Base-by-base conservation (phyloP, 2,113 vertebrate species). In the Arenaria interpres region DNA sequence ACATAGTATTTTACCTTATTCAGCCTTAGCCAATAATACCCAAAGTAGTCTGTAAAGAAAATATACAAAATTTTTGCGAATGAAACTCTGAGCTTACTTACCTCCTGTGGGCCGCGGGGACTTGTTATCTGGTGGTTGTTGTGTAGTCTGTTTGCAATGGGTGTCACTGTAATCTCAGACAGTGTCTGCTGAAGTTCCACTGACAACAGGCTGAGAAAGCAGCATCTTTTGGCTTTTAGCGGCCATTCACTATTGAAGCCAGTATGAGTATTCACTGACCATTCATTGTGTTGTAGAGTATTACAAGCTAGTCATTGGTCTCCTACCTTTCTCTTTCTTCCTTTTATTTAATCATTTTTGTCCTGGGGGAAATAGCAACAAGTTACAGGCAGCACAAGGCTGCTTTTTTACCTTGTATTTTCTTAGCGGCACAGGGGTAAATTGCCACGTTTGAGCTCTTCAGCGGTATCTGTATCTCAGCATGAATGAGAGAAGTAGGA, bases 41-140 rank as follows among this genome's bases (percentile, higher is more conserved):
- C 25, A 84, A 92, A 94, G 33, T 39, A 33, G 12, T 22, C 68
- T 88, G 12, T 53, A 41, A 84, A 84, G 50, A 73, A 73, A 77
- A 84, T 12, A 33, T 8, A 57, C 14, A 88, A 35, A 62, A 46
- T 71, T 71, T 76, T 28, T 77, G 18, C 71, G 64, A 32, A 19
- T 95, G 27, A 72, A 46, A 54, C 15, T 33, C 12, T 62, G 46
- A 88, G 9, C 10, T 71, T 64, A 9, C 30, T 84, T 72, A 45
- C 10, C 13, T 92, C 17, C n/a, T 1, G 0, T 0, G 4, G 46
- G 41, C 51, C 18, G 12, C 28, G 24, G 30, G 4, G 8, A 51
- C 19, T 20, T 59, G 21, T 30, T 59, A 8, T 19, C 35, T 69
- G 66, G 39, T 83, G 35, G 14, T 51, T 57, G 32, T 10, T 56